phyloP scores from a whole-genome alignment of 2,888 invertebrate species.

The Thyatira batis region DNA sequence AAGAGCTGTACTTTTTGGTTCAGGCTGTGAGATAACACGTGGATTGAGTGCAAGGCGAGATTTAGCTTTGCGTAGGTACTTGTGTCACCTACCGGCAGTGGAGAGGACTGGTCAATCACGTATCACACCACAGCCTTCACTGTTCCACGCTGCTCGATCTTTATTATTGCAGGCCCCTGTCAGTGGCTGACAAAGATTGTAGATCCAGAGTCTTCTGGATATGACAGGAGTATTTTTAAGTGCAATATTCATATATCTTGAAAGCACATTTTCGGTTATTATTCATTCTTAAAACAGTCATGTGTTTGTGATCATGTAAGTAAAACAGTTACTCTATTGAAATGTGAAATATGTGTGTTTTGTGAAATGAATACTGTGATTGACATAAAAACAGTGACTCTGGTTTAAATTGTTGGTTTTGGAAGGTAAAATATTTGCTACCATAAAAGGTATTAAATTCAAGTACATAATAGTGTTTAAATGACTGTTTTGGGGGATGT shows the following conservation, averaged over 20 bases:
- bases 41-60: constrained; percentile 92
- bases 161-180: constrained; percentile 75
- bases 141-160: constrained; percentile 81
- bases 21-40: constrained; percentile 89
- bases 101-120: constrained; percentile 81
- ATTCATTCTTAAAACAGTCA: neutral
- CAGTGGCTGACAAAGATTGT: constrained; percentile 57
- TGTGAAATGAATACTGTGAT: neutral
- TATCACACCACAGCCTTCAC: constrained; percentile 67
- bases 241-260: constrained; percentile 24
- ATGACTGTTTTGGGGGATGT: no score
- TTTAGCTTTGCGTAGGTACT: constrained; percentile 86
- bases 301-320: neutral
- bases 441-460: no score
- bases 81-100: constrained; percentile 86
- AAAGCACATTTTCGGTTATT: neutral
- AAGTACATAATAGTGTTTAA: no score
- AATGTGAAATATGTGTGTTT: constrained; percentile 6
- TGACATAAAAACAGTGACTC: neutral
- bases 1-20: constrained; percentile 85
- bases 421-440: neutral
- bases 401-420: neutral
- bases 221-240: constrained; percentile 18
- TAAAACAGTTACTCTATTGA: neutral
- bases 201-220: constrained; percentile 25